Base-by-base conservation (phyloP, 1,140 invertebrate genomes). In the Ceratina calcarata region DNA sequence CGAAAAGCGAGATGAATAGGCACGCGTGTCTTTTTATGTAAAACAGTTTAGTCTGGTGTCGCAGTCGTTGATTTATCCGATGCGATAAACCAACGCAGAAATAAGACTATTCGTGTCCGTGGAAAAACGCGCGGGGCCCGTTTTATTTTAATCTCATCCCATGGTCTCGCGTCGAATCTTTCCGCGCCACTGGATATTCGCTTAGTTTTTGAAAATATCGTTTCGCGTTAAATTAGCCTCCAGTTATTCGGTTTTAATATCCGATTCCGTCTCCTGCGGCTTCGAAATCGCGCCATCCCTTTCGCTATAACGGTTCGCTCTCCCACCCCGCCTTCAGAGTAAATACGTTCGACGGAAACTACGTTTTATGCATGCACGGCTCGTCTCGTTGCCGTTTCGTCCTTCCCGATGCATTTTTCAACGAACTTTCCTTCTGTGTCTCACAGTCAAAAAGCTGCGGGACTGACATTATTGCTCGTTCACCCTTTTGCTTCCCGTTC, bases 11-110 rank as follows among this genome's bases (percentile, higher is more conserved):
- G 27, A 71, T 27, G 76, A 53, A 71, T 53, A 53, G 45, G 62
- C 37, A 45, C 37, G 24, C 58, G 76, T 62, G 68, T 72, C 76
- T 51, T 57, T 78, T 45, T 72, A 27, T 37, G 76, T 51, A 55
- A 72, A 72, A 72, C 76, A 65, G 68, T 78, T 72, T 72, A 78
- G 76, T 72, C 76, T 65, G 58, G 49, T 24, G 76, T 64, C 69
- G 49, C 27, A 15, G n/a, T 27, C 20, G 49, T 18, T 72, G 76
- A 78, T 72, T 78, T 78, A 78, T 78, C 57, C 69, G 60, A 16
- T n/a, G 51, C 51, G 62, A 61, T 37, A 70, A 72, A 71, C 58
- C 45, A 72, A 72, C 76, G 76, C 45, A 45, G 76, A 65, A 64
- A 78, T 72, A 78, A 78, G 55, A 53, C 45, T 45, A 45, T 6